These are phyloP conservation scores for Neosalanx taihuensis DNA, from an alignment of 2,797 vertebrate genomes.

Conservation along the genomic window DNA sequence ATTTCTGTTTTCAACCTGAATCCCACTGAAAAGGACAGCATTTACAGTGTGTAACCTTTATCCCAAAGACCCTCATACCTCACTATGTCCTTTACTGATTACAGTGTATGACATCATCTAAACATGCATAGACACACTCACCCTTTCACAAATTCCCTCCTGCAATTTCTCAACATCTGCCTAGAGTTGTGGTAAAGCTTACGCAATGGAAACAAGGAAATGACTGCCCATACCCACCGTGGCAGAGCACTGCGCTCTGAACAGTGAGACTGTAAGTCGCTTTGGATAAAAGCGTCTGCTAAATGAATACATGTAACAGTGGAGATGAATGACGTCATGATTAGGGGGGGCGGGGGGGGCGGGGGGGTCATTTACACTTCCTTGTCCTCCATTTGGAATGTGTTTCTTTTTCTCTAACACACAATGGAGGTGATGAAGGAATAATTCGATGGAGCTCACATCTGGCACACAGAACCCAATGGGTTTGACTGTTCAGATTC, in stretches of 20 bases:
- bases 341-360: slow-evolving; percentile 32
- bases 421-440: neutral
- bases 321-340: slow-evolving; percentile 34
- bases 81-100: too few species aligned
- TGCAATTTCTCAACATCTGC: slow-evolving; percentile 28
- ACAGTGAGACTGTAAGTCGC: too few species aligned
- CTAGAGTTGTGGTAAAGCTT: slow-evolving; percentile 30
- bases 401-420: neutral
- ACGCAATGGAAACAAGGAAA: slow-evolving; percentile 60
- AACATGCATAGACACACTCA: slow-evolving; percentile 27
- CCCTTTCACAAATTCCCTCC: slow-evolving; percentile 15
- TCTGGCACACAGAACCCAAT: neutral
- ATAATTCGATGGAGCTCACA: neutral
- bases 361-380: slow-evolving; percentile 43
- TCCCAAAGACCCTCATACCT: neutral
- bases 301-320: too few species aligned
- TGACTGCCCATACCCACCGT: slow-evolving; percentile 35
- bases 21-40: neutral
- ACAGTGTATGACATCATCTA: neutral
- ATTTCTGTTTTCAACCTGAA: neutral
- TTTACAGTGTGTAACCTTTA: neutral
- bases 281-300: too few species aligned
- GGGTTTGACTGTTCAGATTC: neutral
- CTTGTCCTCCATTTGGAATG: slow-evolving; percentile 17
- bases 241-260: slow-evolving; percentile 35